phyloP scores from a whole-genome alignment of 2,797 vertebrate genomes.

The Syndactyla subalaris region DNA sequence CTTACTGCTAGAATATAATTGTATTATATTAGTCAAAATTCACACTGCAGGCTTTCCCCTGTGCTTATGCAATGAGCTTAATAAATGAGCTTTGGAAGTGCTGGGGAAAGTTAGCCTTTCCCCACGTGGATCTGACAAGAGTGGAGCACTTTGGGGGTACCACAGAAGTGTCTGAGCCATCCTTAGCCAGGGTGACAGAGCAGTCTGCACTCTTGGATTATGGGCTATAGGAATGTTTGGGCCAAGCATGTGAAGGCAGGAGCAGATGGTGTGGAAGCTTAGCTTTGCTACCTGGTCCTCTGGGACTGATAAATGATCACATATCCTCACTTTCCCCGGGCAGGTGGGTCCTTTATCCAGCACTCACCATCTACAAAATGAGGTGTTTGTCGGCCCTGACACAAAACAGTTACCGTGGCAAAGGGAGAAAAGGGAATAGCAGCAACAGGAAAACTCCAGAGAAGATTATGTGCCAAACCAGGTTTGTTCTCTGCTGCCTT shows the following conservation, averaged over 20 bases:
- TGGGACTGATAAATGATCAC: background rate
- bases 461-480: background rate
- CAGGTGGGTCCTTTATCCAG: background rate
- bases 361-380: background rate
- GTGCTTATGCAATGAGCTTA: background rate
- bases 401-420: background rate
- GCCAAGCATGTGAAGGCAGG: background rate
- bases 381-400: background rate
- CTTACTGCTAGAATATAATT: background rate
- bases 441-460: background rate
- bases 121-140: background rate
- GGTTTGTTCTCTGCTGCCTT: background rate
- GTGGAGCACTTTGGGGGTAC: accelerated
- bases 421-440: background rate
- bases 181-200: accelerated
- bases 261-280: background rate
- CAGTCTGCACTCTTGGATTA: background rate
- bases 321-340: background rate
- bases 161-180: background rate
- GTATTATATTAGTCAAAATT: background rate
- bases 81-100: background rate
- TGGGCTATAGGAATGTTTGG: background rate
- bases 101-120: background rate
- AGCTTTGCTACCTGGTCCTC: background rate
- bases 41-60: background rate